Evolutionary conservation across 2,113 vertebrate genomes (phyloP), one percentile per base, ranked within the genome.

Genomic region (Paracyprichromis sp.): DNA sequence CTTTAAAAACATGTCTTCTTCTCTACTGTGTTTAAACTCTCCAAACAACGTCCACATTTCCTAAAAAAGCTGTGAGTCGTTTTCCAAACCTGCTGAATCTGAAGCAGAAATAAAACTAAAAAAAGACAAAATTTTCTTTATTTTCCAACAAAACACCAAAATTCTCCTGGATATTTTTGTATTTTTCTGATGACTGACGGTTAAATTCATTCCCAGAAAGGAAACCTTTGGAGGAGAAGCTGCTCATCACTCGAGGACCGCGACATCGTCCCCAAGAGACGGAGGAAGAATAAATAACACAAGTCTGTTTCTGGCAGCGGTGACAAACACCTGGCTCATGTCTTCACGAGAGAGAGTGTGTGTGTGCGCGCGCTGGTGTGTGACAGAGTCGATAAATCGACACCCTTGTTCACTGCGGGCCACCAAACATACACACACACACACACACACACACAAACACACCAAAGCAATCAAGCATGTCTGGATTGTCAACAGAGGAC

Each of bases 381-480:
- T 96, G 96, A 97, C 96, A 95, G 95, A 96, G 97, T 98, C 97
- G 96, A 98, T 98, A 97, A 96, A 98, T 97, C 90, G 96, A 97
- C 96, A 88, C 84, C 88, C 92, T 76, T 76, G 57, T 94, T 96
- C 96, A 96, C 97, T 91, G 95, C 95, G 91, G 96, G 93, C 94
- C 96, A 94, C 91, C 69, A 21, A 29, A 96, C 73, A 93, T 90
- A 87, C 87, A 81, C 83, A 79, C 11, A 71, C 89, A 87, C 78
- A 56, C 82, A 13, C 86, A 94, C 86, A 94, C 94, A 96, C 36
- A 80, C 8, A 57, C 85, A 86, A 6, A 80, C 90, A 88, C 69
- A 82, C 82, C 2, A 54, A 86, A 53, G 78, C 91, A 82, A 86
- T 86, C 81, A 85, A 86, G 89, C 84, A 87, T 85, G 90, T 91